phyloP scores from a whole-genome alignment of 2,113 vertebrate genomes.

The Acrocephalus kingi region DNA sequence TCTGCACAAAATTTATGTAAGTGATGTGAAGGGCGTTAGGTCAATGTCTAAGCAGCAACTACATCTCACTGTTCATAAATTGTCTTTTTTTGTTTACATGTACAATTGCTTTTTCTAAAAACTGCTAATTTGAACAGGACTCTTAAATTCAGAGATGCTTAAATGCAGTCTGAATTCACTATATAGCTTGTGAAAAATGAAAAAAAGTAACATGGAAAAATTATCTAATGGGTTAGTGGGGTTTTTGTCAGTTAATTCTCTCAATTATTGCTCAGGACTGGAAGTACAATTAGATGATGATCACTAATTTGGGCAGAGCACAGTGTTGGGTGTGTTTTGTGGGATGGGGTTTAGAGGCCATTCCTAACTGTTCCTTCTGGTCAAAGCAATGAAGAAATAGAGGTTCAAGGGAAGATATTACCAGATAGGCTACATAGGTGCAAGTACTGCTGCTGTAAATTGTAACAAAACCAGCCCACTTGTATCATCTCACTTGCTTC shows the following conservation, averaged over 20 bases:
- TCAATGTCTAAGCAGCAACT: not conserved
- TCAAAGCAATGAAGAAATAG: not conserved
- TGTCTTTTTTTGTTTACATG: not conserved
- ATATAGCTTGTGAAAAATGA: not conserved
- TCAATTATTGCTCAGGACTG: not conserved
- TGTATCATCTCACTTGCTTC: fast-evolving
- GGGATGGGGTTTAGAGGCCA: not conserved
- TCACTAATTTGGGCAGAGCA: not conserved
- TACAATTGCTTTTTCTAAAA: not conserved
- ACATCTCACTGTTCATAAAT: fast-evolving
- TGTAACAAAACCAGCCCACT: not conserved
- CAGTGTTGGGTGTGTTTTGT: not conserved
- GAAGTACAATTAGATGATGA: not conserved
- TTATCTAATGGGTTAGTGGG: fast-evolving
- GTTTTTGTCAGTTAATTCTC: not conserved
- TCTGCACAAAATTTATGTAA: constrained; percentile 95
- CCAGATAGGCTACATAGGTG: fast-evolving
- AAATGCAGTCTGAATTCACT: not conserved
- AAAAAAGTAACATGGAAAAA: not conserved
- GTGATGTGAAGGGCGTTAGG: constrained; percentile 42
- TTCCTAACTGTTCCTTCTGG: not conserved
- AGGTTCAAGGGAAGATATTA: not conserved
- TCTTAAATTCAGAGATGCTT: not conserved
- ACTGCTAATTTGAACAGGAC: not conserved
- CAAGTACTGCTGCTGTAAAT: fast-evolving